Evolutionary conservation across 2,113 vertebrate genomes (phyloP).

Genomic region (Ceyx melanurus): DNA sequence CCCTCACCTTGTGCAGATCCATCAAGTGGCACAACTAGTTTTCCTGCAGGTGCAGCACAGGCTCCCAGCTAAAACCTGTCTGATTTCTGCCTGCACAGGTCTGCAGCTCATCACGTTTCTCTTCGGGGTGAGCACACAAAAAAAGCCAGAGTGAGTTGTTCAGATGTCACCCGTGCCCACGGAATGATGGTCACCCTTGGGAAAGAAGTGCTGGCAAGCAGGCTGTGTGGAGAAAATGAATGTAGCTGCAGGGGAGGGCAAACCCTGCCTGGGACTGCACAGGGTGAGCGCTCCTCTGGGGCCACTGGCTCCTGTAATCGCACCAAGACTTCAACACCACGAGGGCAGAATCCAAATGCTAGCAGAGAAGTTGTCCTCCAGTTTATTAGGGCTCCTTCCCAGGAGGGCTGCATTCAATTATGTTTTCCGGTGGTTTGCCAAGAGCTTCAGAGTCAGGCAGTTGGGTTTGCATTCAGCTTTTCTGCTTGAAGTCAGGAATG

Average conservation of each 20-base stretch:
- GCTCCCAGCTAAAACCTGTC: background rate
- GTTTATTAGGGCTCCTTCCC: constrained; percentile 53
- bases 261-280: constrained; percentile 3
- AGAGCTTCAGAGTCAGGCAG: constrained; percentile 35
- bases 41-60: background rate
- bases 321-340: background rate
- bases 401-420: constrained; percentile 61
- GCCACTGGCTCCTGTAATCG: constrained; percentile 4
- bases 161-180: background rate
- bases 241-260: constrained; percentile 27
- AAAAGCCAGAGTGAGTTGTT: constrained; percentile 3
- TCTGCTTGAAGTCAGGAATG: constrained; percentile 39
- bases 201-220: background rate
- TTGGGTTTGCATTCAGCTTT: constrained; percentile 56
- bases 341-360: constrained; percentile 50
- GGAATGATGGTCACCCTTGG: constrained; percentile 18
- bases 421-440: constrained; percentile 36
- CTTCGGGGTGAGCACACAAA: background rate
- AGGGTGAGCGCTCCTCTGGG: constrained; percentile 2
- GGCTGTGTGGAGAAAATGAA: constrained; percentile 3
- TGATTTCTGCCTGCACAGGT: background rate
- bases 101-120: background rate
- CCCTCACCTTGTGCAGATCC: background rate
- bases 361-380: constrained; percentile 49
- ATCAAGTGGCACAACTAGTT: background rate